Evolutionary conservation across 2,888 invertebrate genomes (phyloP).

Genomic region (Ditylenchus weischeri): DNA sequence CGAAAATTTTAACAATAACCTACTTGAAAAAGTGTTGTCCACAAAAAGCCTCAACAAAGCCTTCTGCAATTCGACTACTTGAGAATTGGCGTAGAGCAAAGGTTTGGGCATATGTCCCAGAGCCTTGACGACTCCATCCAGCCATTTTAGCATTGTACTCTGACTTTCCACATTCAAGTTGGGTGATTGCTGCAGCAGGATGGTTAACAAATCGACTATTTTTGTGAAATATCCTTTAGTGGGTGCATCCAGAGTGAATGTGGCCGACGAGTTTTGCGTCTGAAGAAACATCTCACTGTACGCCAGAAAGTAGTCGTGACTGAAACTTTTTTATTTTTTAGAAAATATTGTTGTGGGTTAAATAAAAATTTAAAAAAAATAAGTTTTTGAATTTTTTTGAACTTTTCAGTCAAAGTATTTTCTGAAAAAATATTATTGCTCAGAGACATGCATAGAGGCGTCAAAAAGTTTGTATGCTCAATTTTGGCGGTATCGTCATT

Average conservation of each 20-base stretch:
- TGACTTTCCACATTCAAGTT: neutral
- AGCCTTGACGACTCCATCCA: neutral
- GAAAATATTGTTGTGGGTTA: no score
- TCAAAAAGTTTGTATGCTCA: no score
- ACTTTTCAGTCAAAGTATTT: no score
- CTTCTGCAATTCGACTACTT: no score
- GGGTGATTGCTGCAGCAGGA: slow-evolving; percentile 10
- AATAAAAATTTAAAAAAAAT: no score
- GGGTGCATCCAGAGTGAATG: slow-evolving; percentile 14
- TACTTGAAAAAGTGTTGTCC: no score
- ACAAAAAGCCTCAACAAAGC: no score
- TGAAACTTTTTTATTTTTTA: neutral
- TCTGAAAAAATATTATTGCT: no score
- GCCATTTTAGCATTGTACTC: slow-evolving; percentile 16
- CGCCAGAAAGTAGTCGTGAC: slow-evolving; percentile 20
- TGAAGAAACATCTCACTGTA: slow-evolving; percentile 24
- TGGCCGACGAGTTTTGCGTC: neutral
- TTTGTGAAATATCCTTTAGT: slow-evolving; percentile 22
- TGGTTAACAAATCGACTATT: slow-evolving; percentile 18
- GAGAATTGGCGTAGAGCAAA: neutral
- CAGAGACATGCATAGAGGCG: no score
- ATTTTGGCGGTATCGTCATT: no score
- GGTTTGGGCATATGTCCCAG: neutral
- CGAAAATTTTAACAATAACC: slow-evolving; percentile 15
- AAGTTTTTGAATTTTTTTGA: no score